Base-by-base conservation (phyloP, 2,888 invertebrate genomes). In the Drosophila suboccidentalis region DNA sequence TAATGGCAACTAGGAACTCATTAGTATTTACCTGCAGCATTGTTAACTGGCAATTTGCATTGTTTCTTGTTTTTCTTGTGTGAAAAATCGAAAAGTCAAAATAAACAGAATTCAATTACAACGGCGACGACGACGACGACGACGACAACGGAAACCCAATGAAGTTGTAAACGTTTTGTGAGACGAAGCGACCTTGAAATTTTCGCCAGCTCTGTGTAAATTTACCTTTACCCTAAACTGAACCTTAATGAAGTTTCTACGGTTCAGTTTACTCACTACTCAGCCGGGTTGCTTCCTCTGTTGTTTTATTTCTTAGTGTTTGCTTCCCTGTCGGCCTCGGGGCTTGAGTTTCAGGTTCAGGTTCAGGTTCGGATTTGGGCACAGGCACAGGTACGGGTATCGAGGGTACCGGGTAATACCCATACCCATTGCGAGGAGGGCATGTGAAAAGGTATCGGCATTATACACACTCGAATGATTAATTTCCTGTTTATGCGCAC, bases 1-100 rank as follows among this genome's bases (percentile, higher is more conserved):
- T 78, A 68, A 50, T 59, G 47, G 38, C 69, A 80, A 78, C 82
- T 73, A 82, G 88, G 80, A 89, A 84, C 88, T 85, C 83, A 84
- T 84, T 84, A 84, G 79, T 67, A 89, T 87, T 75, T 39, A 59
- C 67, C 75, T 69, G 66, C 61, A 53, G 59, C 41, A 17, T 46
- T 41, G 34, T 38, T 67, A 67, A 55, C 72, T 70, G 77, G 1
- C 64, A 69, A 75, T 79, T 76, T 80, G 78, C 75, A 87, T 74
- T 72, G 78, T 73, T 34, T 41, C 15, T 17, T 15, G 15, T 41
- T 11, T 17, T 15, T 26, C 32, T 22, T 75, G 82, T 87, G 84
- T 71, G 90, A 89, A 79, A 82, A 85, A 85, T 89, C 90, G 73
- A 84, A 87, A 84, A 84, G 90, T 89, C 84, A 84, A 89, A 87